These are phyloP conservation scores for Excalfactoria chinensis DNA, from an alignment of 2,113 vertebrate species.

Conservation along the genomic window DNA sequence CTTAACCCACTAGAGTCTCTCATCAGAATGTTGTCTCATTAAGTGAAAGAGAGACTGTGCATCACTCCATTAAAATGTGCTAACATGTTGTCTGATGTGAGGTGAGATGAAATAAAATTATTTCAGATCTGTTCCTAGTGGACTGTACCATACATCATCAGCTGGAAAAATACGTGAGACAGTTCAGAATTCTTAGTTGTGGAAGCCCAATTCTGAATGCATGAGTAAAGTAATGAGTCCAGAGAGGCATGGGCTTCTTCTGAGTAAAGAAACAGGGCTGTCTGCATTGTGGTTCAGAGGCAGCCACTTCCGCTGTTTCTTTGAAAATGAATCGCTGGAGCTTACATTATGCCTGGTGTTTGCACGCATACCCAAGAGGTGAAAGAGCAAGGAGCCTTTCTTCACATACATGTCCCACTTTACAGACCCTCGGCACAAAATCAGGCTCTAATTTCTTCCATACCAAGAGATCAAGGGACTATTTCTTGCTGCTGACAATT, in stretches of 20 bases:
- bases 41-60: slow-evolving; percentile 68
- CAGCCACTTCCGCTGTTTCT: not conserved
- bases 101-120: slow-evolving; percentile 69
- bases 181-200: not conserved
- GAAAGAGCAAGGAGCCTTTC: not conserved
- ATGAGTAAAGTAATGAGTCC: not conserved
- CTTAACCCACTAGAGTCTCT: slow-evolving; percentile 75
- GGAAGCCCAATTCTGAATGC: not conserved
- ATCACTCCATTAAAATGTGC: slow-evolving; percentile 72
- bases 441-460: not conserved
- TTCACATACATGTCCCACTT: not conserved
- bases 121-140: slow-evolving; percentile 56
- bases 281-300: not conserved
- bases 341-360: not conserved
- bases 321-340: not conserved
- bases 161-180: not conserved
- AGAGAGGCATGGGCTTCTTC: not conserved
- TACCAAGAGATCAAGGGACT: fast-evolving
- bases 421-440: not conserved
- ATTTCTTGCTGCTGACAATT: not conserved
- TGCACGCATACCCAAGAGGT: not conserved
- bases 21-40: slow-evolving; percentile 77
- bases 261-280: not conserved
- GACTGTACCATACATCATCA: slow-evolving; percentile 23
- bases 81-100: slow-evolving; percentile 69